A percentile compares a stretch with the other conserved stretches of the same genome.
Evolutionary conservation across 2,797 vertebrate genomes (phyloP).

Genomic region (Natrix natrix): DNA sequence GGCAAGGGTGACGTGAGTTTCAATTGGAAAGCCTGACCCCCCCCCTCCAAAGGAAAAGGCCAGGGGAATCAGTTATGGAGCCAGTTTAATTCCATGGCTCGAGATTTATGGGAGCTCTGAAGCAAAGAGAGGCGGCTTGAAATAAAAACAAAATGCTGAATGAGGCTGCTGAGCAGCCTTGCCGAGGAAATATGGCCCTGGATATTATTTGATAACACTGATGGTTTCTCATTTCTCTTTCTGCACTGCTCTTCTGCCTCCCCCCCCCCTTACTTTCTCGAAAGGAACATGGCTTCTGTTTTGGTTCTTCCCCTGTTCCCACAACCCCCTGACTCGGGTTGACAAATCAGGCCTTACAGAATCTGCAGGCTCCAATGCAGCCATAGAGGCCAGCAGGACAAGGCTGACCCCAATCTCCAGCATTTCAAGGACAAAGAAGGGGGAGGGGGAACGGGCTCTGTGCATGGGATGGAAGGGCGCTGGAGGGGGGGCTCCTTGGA

Average conservation of each 20-base stretch:
- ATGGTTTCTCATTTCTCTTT: background rate
- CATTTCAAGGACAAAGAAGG: background rate
- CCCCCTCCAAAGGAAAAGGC: background rate
- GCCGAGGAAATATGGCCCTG: background rate
- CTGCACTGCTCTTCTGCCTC: background rate
- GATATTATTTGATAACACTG: background rate
- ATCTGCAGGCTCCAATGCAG: background rate
- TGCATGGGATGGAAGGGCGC: background rate
- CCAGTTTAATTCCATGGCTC: background rate
- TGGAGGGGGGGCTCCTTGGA: background rate
- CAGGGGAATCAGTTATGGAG: background rate
- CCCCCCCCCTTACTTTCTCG: background rate
- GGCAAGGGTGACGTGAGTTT: background rate
- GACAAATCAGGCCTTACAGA: background rate
- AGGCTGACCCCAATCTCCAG: background rate
- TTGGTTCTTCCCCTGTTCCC: background rate
- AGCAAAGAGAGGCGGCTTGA: background rate
- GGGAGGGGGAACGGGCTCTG: background rate
- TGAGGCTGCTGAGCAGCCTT: no score
- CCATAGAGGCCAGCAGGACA: background rate
- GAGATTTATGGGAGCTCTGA: background rate
- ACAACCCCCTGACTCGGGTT: background rate
- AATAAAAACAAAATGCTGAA: background rate
- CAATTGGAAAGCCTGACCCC: background rate
- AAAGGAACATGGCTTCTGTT: background rate